Evolutionary conservation across 2,797 vertebrate species (phyloP).

Genomic region (Manis javanica): DNA sequence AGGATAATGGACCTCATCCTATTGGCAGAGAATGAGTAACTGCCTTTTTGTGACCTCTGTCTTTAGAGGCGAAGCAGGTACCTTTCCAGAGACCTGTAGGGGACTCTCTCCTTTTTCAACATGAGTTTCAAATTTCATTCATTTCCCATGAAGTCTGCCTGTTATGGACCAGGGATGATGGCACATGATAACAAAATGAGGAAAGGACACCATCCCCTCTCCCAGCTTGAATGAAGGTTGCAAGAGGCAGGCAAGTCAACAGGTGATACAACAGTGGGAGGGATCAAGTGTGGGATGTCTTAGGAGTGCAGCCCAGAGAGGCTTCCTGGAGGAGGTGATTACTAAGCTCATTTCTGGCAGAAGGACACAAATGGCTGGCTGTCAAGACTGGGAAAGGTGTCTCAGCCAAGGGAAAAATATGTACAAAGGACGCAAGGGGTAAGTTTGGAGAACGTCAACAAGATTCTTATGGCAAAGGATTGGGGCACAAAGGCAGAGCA

Average conservation of each 20-base stretch:
- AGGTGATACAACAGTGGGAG: not conserved
- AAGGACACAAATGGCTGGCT: not conserved
- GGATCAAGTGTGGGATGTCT: no score
- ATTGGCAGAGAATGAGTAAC: not conserved
- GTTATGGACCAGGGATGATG: not conserved
- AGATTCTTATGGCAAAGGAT: not conserved
- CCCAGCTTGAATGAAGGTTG: not conserved
- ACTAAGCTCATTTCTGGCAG: not conserved
- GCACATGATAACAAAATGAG: not conserved
- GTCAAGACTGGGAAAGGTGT: not conserved
- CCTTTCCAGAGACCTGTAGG: not conserved
- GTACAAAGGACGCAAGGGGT: not conserved
- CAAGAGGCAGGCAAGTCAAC: not conserved
- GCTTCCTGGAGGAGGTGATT: not conserved
- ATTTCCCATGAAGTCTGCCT: not conserved
- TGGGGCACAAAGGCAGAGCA: not conserved
- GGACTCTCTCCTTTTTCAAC: not conserved
- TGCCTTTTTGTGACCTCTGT: not conserved
- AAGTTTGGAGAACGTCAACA: not conserved
- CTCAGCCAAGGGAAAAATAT: not conserved
- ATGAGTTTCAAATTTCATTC: not conserved
- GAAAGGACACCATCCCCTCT: not conserved
- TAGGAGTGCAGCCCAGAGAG: accelerated
- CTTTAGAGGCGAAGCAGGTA: not conserved
- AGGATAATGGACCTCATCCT: not conserved